These are phyloP conservation scores for Rhincodon typus DNA, from an alignment of 2,797 vertebrate species.

Conservation along the genomic window DNA sequence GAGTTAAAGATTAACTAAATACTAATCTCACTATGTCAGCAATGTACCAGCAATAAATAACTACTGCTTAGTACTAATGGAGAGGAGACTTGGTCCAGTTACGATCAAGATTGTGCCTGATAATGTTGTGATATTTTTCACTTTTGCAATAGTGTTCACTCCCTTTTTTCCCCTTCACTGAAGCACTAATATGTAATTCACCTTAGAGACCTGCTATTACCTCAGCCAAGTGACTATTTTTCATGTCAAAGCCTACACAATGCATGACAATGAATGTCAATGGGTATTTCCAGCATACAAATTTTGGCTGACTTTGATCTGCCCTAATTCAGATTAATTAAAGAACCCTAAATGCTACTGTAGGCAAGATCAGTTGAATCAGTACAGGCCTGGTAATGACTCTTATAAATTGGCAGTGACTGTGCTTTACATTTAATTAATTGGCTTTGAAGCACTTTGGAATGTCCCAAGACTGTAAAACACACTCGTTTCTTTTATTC, in stretches of 20 bases:
- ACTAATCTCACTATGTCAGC: neutral
- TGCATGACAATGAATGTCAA: neutral
- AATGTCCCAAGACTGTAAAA: neutral
- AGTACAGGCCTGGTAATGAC: no score
- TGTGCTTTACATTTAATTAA: neutral
- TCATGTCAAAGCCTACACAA: neutral
- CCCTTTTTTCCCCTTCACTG: neutral
- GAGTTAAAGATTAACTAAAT: neutral
- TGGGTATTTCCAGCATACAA: neutral
- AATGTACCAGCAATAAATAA: conserved; percentile 1
- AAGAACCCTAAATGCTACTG: no score
- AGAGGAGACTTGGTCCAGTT: neutral
- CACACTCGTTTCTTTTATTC: neutral
- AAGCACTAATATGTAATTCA: neutral
- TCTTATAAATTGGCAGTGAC: neutral
- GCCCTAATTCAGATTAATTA: neutral
- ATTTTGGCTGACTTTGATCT: neutral
- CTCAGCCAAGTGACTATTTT: neutral
- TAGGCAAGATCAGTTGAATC: neutral
- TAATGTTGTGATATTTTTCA: neutral
- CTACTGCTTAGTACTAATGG: neutral
- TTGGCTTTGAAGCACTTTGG: neutral
- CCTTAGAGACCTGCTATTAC: neutral
- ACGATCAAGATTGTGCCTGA: neutral
- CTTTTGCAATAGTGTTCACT: neutral